phyloP scores from a whole-genome alignment of 2,113 vertebrate species.

The Colius striatus region DNA sequence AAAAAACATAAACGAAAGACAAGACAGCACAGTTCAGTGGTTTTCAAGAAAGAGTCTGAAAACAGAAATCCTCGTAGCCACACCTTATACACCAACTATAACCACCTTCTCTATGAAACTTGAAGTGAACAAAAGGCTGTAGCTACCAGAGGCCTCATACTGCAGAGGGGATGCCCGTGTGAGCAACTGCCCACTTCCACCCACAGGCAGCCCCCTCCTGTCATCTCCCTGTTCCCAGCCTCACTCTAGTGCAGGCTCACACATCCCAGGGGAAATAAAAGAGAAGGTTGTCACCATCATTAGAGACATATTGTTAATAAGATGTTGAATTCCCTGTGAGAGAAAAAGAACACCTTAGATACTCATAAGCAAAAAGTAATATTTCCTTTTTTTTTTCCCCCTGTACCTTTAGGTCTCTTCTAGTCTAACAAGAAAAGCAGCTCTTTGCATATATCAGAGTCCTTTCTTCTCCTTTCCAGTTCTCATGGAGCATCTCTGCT shows the following conservation, averaged over 20 bases:
- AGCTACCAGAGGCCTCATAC: background rate
- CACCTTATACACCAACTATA: background rate
- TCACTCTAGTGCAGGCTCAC: fast-evolving
- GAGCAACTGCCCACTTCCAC: background rate
- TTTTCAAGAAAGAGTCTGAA: conserved; percentile 17
- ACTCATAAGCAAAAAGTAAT: background rate
- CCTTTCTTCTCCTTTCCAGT: background rate
- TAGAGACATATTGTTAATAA: background rate
- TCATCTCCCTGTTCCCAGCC: background rate
- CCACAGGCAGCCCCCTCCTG: background rate
- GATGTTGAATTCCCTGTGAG: background rate
- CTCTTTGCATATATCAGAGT: background rate
- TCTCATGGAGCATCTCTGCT: background rate
- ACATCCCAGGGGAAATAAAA: background rate
- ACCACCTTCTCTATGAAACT: background rate
- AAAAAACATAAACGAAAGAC: conserved; percentile 32
- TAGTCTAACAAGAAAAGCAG: background rate
- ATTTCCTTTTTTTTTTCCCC: background rate
- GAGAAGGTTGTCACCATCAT: background rate
- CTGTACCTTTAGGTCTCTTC: background rate
- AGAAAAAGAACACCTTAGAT: background rate
- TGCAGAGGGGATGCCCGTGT: background rate
- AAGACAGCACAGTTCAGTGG: background rate
- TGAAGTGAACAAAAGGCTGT: background rate
- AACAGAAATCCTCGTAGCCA: background rate